Conservation (phyloP, 2,113 vertebrate species). For the Perccottus glenii region DNA sequence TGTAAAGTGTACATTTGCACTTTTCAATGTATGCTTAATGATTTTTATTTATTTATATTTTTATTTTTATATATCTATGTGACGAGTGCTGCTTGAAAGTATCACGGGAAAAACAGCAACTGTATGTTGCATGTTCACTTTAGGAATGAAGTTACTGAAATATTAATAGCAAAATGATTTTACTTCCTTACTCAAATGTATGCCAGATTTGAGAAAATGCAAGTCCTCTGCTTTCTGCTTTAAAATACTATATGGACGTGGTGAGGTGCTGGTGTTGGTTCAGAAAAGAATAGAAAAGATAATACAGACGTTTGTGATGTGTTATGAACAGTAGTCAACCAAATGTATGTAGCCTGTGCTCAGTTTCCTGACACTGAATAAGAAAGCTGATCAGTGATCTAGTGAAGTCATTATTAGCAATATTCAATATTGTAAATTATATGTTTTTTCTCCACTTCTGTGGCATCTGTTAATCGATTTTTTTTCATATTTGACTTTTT, state of each 20-base stretch:
- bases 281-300: slow-evolving; percentile 5
- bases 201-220: slow-evolving; percentile 32
- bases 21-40: slow-evolving; percentile 71
- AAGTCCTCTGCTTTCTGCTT: slow-evolving; percentile 36
- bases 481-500: slow-evolving; percentile 28
- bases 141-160: slow-evolving; percentile 58
- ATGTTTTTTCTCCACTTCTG: slow-evolving; percentile 53
- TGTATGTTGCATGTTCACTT: slow-evolving; percentile 68
- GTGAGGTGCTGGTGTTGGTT: slow-evolving; percentile 5
- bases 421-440: slow-evolving; percentile 67
- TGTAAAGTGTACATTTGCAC: slow-evolving; percentile 81
- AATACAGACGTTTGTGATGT: slow-evolving; percentile 1
- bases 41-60: slow-evolving; percentile 74
- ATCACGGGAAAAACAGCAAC: slow-evolving; percentile 60
- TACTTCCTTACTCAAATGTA: slow-evolving; percentile 43
- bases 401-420: slow-evolving; percentile 72
- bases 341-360: slow-evolving; percentile 46
- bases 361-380: slow-evolving; percentile 9
- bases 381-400: slow-evolving; percentile 25
- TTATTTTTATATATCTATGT: slow-evolving; percentile 73
- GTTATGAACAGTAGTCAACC: slow-evolving; percentile 14
- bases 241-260: slow-evolving; percentile 20
- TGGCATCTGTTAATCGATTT: slow-evolving; percentile 34
- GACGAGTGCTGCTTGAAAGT: slow-evolving; percentile 71
- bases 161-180: slow-evolving; percentile 34